A percentile compares a stretch with the other conserved stretches of the same genome.
These are phyloP conservation scores for Enteromius paludinosus DNA, from an alignment of 2,797 vertebrate genomes.

Conservation along the genomic window DNA sequence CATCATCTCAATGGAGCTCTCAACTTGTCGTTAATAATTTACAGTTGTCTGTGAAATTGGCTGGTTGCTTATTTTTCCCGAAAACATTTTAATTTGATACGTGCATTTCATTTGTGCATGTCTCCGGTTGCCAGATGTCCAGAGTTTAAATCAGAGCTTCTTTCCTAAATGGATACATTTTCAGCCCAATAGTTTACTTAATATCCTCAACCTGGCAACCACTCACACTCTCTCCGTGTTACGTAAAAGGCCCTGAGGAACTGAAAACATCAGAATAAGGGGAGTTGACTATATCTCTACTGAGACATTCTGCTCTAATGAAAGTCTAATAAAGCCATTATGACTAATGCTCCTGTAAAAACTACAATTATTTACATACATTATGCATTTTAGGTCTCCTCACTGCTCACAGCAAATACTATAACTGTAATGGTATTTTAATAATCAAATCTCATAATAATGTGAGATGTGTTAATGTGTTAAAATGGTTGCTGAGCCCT, in stretches of 20 bases:
- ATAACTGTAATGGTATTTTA: no score
- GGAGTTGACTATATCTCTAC: not conserved
- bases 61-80: not conserved
- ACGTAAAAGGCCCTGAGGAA: not conserved
- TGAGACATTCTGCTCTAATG: not conserved
- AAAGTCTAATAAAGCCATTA: not conserved
- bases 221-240: not conserved
- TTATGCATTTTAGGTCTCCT: no score
- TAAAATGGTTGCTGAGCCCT: not conserved
- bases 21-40: no score
- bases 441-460: not conserved
- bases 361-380: no score
- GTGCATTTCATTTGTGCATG: not conserved
- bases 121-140: not conserved
- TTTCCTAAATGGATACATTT: not conserved
- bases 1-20: no score
- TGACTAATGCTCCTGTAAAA: not conserved
- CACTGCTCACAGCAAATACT: no score
- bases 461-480: no score
- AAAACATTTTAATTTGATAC: not conserved
- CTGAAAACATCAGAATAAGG: not conserved
- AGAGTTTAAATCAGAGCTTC: not conserved
- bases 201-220: not conserved
- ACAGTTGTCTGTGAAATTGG: no score
- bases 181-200: not conserved